Evolutionary conservation across 2,113 vertebrate genomes (phyloP), one percentile per base, ranked within the genome.

Genomic region (Microtus ochrogaster): DNA sequence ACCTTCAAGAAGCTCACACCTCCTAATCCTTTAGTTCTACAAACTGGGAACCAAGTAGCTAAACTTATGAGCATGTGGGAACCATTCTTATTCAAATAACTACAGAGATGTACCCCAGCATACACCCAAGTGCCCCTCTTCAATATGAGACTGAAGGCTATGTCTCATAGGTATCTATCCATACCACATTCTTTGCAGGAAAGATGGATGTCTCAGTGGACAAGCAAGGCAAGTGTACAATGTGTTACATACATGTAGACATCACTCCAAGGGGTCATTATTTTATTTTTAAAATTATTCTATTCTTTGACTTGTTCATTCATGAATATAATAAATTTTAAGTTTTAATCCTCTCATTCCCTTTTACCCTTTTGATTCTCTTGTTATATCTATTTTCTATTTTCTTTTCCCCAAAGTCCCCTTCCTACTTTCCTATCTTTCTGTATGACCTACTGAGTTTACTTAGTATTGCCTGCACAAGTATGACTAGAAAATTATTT

Each of bases 201-300:
- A 41, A 7, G 4, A 41, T 16, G 28, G 2, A 4, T 58, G 58
- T 16, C n/a, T 6, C 0, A 2, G 16, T 0, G n/a, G 19, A 41
- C 47, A 21, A 58, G 28, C 13, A 16, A 33, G 83, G 2, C 2
- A 30, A 49, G 68, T 36, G 1, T 41, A 30, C 33, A 7, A 22
- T 16, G 3, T 9, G 41, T 14, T 22, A 2, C 39, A 0, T 5
- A 11, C 30, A 19, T 5, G 58, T n/a, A 41, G 39, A 14, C 0
- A 0, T 39, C 49, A 17, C 2, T 26, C 1, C 41, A 33, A 61
- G 8, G 14, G 4, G 0, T 10, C 30, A 19, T 41, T 4, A 41
- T 41, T 63, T 24, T 63, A 16, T 17, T 30, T 65, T 84, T 16
- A 8, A 61, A 61, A 61, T 30, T 83, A 63, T 63, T 65, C 63